Base-by-base conservation (phyloP, 2,113 vertebrate species). In the Scartelaos histophorus region DNA sequence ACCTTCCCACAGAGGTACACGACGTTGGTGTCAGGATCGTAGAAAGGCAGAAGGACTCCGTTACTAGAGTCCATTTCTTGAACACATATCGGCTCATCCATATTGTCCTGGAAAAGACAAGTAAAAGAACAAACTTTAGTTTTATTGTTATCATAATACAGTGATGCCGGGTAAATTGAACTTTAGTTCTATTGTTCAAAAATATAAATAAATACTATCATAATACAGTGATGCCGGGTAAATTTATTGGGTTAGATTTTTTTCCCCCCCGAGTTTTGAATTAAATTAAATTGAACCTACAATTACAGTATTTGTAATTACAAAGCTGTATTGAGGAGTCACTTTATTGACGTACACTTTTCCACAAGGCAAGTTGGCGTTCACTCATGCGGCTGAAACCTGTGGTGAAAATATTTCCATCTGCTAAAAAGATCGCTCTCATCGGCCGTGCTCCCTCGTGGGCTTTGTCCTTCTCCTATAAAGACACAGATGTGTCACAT, bases 371-470 rank as follows among this genome's bases (percentile, higher is more conserved):
- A 17, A 99, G 94, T 91, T 99, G 97, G 81, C 97, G 93, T 82
- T 98, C 97, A 0, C 97, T 99, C 97, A 99, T 98, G 89, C 97
- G 97, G 91, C 96, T 98, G 89, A 99, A 99, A 35, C 97, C 97
- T 0, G 97, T 99, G 67, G 97, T 99, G 91, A 99, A 98, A 90
- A 99, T 94, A 17, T 97, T 98, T 51, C 96, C 97, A 0, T 98
- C 95, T 0, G 96, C 92, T 34, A 99, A 93, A 88, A 99, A 99
- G 88, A 99, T 98, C 35, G 97, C 97, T 68, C 97, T 91, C 95
- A 99, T 98, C 38, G 97, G 97, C 11, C 97, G 92, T 0, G 96
- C 96, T 66, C 97, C 97, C 82, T 99, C 97, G 0, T 99, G 97
- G 19, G 97, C 96, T 76, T 96, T 98, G 84, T 98, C 97, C 47